Evolutionary conservation across 37 sponge, comb jelly and placozoan species (phyloP).

Genomic region (Petrosia ficiformis): DNA sequence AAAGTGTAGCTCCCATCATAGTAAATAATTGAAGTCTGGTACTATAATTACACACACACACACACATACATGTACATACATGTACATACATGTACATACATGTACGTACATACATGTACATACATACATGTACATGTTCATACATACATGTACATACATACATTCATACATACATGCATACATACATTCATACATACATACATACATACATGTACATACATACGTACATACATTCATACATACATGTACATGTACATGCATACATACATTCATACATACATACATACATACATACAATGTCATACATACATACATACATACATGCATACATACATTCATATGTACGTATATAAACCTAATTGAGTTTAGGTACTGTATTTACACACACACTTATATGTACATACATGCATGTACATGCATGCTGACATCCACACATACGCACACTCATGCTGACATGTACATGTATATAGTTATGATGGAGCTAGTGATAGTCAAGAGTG

Average conservation of each 20-base stretch:
- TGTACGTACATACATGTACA: neutral
- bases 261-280: constrained; percentile 4
- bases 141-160: constrained; percentile 40
- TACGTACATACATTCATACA: too few species aligned
- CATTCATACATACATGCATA: neutral
- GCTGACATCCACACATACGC: neutral
- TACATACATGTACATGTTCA: constrained; percentile 11
- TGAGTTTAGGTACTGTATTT: neutral
- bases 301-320: constrained; percentile 22
- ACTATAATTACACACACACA: too few species aligned
- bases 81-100: neutral
- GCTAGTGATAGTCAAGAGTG: too few species aligned
- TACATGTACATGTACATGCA: neutral
- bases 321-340: neutral
- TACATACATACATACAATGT: constrained; percentile 33
- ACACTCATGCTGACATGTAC: too few species aligned
- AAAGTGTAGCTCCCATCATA: too few species aligned
- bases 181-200: neutral
- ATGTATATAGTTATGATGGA: too few species aligned
- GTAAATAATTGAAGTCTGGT: too few species aligned
- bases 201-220: too few species aligned
- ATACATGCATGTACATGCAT: constrained; percentile 11
- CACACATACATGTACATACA: constrained; percentile 9
- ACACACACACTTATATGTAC: neutral
- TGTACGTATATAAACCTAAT: neutral